Conservation (phyloP, 2,113 vertebrate species). For the Ceyx cyanopectus region DNA sequence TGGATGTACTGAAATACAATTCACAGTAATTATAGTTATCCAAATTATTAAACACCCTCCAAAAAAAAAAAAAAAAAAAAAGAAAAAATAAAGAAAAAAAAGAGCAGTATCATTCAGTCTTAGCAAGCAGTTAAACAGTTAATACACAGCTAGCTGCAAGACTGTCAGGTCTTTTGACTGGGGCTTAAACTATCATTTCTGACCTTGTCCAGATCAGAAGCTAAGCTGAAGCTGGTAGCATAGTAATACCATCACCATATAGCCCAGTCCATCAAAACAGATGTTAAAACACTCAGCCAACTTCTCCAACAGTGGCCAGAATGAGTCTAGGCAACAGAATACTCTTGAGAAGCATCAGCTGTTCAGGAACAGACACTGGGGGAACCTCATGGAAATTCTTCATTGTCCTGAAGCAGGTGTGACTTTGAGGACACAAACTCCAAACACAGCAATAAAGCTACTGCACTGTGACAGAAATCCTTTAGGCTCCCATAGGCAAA, state of each 20-base stretch:
- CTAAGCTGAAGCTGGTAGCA: background rate
- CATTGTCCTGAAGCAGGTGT: background rate
- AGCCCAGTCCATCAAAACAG: background rate
- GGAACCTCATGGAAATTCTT: background rate
- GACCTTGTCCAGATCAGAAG: background rate
- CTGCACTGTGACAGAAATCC: background rate
- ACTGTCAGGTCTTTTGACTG: background rate
- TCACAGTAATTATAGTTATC: background rate
- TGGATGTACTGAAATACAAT: background rate
- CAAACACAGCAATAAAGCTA: background rate
- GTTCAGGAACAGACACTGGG: background rate
- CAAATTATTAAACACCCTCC: background rate
- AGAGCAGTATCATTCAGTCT: background rate
- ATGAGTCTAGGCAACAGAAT: background rate
- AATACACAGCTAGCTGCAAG: background rate
- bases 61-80: background rate
- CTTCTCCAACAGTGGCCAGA: background rate
- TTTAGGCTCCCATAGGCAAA: background rate
- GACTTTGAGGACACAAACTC: background rate
- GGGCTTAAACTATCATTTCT: background rate
- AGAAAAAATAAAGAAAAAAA: background rate
- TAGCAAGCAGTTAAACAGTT: background rate
- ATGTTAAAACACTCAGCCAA: background rate
- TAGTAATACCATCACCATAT: background rate
- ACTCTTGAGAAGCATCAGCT: background rate